Evolutionary conservation across 2,113 vertebrate species (phyloP).

Genomic region (Otis tarda): DNA sequence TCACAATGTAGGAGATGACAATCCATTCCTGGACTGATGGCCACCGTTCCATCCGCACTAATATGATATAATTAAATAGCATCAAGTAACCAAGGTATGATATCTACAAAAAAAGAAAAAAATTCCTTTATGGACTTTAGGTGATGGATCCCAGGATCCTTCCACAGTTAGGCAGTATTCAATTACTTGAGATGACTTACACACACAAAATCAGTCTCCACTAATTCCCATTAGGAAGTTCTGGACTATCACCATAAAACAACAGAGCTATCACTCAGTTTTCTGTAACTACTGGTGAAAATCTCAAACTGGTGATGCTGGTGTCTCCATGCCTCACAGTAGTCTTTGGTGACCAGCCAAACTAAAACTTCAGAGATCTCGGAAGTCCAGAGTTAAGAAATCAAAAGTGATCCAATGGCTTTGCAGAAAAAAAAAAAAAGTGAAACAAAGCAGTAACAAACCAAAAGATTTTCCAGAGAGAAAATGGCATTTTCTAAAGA

Average conservation of each 20-base stretch:
- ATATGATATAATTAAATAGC: conserved; percentile 95
- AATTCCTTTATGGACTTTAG: neutral
- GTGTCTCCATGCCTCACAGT: neutral
- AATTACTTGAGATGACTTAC: neutral
- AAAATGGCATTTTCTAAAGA: neutral
- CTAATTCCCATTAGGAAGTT: neutral
- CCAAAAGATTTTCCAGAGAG: neutral
- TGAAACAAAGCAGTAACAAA: neutral
- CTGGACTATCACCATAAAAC: neutral
- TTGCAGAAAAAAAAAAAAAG: neutral
- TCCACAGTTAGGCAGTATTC: neutral
- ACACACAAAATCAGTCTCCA: neutral
- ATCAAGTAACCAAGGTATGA: conserved; percentile 92
- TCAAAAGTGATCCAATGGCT: neutral
- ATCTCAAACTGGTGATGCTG: neutral
- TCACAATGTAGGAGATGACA: conserved; percentile 95
- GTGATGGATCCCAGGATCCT: neutral
- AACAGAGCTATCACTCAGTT: neutral
- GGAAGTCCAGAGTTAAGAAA: neutral
- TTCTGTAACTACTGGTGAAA: neutral
- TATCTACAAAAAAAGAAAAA: conserved; percentile 76
- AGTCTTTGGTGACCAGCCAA: neutral
- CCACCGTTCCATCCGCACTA: conserved; percentile 96
- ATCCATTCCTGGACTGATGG: conserved; percentile 93
- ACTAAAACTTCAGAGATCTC: neutral